These are phyloP conservation scores for Dryoscopus gambensis DNA, from an alignment of 2,113 vertebrate species.

Conservation along the genomic window DNA sequence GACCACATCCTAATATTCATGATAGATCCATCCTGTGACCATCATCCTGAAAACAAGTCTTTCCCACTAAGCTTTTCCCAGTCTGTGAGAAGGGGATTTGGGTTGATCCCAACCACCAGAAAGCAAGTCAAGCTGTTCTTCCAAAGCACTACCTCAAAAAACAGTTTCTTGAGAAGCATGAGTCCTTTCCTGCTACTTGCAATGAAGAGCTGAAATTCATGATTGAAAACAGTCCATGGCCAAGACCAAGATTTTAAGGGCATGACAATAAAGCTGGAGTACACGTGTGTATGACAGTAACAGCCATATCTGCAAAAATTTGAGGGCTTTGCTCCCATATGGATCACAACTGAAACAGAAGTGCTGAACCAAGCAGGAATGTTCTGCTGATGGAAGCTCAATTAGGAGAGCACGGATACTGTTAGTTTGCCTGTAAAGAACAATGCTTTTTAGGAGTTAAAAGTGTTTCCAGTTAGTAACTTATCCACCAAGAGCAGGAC, in stretches of 20 bases:
- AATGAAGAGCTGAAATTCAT: neutral
- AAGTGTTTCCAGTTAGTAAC: neutral
- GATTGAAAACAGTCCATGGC: neutral
- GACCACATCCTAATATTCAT: neutral
- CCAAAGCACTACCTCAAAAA: neutral
- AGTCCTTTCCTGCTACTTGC: neutral
- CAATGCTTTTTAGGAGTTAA: neutral
- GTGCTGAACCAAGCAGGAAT: neutral
- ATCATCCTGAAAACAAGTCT: neutral
- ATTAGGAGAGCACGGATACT: no score
- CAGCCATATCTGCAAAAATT: neutral
- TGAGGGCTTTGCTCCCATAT: neutral
- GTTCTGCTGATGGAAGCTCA: neutral
- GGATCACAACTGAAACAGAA: neutral
- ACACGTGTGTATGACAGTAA: accelerated
- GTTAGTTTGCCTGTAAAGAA: neutral
- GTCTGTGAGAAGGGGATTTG: neutral
- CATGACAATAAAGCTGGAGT: neutral
- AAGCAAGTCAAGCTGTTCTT: neutral
- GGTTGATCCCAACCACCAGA: neutral
- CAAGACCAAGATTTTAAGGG: neutral
- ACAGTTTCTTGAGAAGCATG: accelerated
- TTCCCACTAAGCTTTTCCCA: neutral
- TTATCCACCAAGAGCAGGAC: neutral
- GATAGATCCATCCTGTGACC: neutral